Evolutionary conservation across 2,113 vertebrate genomes (phyloP), one percentile per base, ranked within the genome.

Genomic region (Scartelaos histophorus): DNA sequence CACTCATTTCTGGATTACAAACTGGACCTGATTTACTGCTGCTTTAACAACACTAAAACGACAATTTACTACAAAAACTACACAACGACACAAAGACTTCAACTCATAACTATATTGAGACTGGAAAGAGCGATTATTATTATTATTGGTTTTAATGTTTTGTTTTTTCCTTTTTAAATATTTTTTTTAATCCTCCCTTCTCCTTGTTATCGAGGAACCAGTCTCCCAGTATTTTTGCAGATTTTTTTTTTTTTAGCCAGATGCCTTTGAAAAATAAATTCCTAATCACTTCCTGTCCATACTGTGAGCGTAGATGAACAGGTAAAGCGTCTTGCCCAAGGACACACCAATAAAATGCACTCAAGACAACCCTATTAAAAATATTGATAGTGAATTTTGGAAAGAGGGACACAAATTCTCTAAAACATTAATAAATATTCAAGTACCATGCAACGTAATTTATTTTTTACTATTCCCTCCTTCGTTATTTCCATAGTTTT

Each of bases 1-100:
- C 5, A n/a, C 71, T 56, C 57, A 51, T 46, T 58, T 68, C 13
- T 65, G n/a, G 29, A 60, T 54, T n/a, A 25, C 19, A 34, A 72
- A 80, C 43, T 70, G 69, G 74, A 74, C 45, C 16, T 13, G 43
- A 24, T 66, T 66, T 47, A 45, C 38, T 66, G 22, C 38, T 46
- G 45, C 65, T 66, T 9, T 22, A 22, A 58, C 56, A 2, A 25
- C 56, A 25, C 22, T 56, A 11, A 56, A 21, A 10, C 15, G 12
- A 25, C 56, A 21, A 56, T 16, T 49, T 17, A 43, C 17, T 3
- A 38, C 34, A 64, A 64, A 54, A 19, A n/a, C 13, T 13, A 47
- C 15, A 7, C 38, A 43, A 43, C 21, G 16, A 54, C n/a, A 51
- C 16, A 19, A 51, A 3, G 3, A 51, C 49, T 43, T 51, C 49